Conservation (phyloP, 2,113 vertebrate genomes). For the Galbula dea region DNA sequence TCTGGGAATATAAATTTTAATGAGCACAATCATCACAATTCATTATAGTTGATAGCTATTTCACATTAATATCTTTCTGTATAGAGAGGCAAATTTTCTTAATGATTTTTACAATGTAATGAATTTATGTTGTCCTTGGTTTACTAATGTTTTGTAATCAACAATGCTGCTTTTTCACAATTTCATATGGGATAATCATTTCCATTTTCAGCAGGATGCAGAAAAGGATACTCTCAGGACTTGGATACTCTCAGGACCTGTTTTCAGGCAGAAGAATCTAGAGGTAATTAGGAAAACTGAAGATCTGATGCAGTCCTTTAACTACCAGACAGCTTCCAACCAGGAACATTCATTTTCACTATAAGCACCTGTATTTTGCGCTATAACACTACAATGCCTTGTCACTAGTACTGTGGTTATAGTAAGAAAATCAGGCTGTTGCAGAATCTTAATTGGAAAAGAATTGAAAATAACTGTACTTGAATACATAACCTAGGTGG, state of each 20-base stretch:
- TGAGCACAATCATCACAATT: not conserved
- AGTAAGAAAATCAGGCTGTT: not conserved
- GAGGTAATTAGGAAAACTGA: not conserved
- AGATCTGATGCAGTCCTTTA: not conserved
- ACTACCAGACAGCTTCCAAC: not conserved
- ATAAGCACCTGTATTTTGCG: not conserved
- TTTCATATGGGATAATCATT: not conserved
- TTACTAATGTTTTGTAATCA: not conserved
- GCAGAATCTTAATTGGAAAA: constrained; percentile 34
- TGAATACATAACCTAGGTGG: not conserved
- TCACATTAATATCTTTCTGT: not conserved
- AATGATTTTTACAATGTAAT: not conserved
- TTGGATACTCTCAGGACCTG: not conserved
- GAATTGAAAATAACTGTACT: constrained; percentile 7
- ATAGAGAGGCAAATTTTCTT: not conserved
- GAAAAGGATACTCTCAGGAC: not conserved
- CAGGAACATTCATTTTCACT: not conserved
- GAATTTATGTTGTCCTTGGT: not conserved
- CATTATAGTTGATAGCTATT: not conserved
- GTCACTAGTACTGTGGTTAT: not conserved
- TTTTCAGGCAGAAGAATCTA: not conserved
- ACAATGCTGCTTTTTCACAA: not conserved
- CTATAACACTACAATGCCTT: not conserved
- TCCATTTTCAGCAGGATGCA: not conserved
- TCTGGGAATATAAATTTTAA: not conserved